Percentiles rank a stretch among this genome's conserved stretches.
phyloP scores from a whole-genome alignment of 2,113 vertebrate species.

The Oncorhynchus keta region DNA sequence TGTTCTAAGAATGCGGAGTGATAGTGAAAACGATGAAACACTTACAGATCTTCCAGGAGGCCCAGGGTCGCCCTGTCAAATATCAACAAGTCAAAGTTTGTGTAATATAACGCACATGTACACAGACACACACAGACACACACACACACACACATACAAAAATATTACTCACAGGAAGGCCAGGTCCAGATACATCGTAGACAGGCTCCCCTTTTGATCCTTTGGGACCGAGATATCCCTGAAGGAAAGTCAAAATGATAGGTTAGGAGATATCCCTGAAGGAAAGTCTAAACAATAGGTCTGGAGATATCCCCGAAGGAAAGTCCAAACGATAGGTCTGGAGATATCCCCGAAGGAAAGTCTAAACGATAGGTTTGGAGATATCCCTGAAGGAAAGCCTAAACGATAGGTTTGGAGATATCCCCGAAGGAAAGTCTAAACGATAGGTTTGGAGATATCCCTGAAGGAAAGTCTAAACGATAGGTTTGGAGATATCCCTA shows the following conservation, averaged over 20 bases:
- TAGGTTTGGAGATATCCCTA: constrained; percentile 64
- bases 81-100: constrained; percentile 10
- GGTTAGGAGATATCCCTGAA: constrained; percentile 64
- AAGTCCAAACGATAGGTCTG: not conserved
- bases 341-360: constrained; percentile 66
- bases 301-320: constrained; percentile 64
- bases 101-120: too few species aligned
- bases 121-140: too few species aligned
- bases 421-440: too few species aligned
- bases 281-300: not conserved
- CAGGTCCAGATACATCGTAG: constrained; percentile 41
- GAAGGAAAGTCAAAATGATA: not conserved
- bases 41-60: constrained; percentile 72
- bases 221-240: constrained; percentile 79
- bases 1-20: too few species aligned
- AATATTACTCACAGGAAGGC: not conserved
- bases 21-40: not conserved
- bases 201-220: constrained; percentile 81
- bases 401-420: too few species aligned
- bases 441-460: too few species aligned
- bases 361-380: too few species aligned
- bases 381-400: too few species aligned
- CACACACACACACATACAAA: too few species aligned
- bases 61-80: constrained; percentile 73
- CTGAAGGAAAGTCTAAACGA: too few species aligned